A percentile compares a stretch with the other conserved stretches of the same genome.
Evolutionary conservation across 2,888 invertebrate genomes (phyloP).

Genomic region (Sialis fuliginosa): DNA sequence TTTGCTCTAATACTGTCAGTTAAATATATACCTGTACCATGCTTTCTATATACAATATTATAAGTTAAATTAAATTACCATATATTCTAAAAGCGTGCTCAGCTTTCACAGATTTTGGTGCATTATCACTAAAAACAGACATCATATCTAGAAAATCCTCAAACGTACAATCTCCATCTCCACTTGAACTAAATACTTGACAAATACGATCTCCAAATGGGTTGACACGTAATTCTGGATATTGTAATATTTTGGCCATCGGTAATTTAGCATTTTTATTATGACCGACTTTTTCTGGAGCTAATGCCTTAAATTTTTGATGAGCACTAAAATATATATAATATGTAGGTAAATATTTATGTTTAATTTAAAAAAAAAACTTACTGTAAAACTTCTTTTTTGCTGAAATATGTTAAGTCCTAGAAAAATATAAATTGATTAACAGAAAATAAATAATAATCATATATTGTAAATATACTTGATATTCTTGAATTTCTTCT

Average conservation of each 20-base stretch:
- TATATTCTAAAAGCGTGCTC: constrained; percentile 93
- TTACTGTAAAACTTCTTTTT: constrained; percentile 83
- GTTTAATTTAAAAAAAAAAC: constrained; percentile 25
- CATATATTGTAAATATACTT: constrained; percentile 31
- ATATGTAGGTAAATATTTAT: constrained; percentile 3
- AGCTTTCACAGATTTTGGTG: constrained; percentile 82
- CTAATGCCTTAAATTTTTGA: constrained; percentile 73
- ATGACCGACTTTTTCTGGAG: constrained; percentile 78
- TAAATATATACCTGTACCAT: too few relatives aligned
- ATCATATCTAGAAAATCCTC: constrained; percentile 96
- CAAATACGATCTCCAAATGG: constrained; percentile 86
- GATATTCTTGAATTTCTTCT: constrained; percentile 79
- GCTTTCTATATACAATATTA: neutral
- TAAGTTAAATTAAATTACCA: constrained; percentile 36
- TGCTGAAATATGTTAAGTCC: constrained; percentile 87
- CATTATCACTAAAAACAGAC: constrained; percentile 83
- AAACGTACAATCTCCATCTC: constrained; percentile 82
- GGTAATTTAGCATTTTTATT: constrained; percentile 75
- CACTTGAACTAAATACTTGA: constrained; percentile 76
- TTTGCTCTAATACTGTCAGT: too few relatives aligned
- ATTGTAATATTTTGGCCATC: constrained; percentile 67
- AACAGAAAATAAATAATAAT: neutral
- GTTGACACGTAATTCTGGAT: constrained; percentile 76
- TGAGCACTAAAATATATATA: constrained; percentile 49
- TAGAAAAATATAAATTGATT: constrained; percentile 22